These are phyloP conservation scores for Amphiprion ocellaris DNA, from an alignment of 2,113 vertebrate genomes.

Conservation along the genomic window DNA sequence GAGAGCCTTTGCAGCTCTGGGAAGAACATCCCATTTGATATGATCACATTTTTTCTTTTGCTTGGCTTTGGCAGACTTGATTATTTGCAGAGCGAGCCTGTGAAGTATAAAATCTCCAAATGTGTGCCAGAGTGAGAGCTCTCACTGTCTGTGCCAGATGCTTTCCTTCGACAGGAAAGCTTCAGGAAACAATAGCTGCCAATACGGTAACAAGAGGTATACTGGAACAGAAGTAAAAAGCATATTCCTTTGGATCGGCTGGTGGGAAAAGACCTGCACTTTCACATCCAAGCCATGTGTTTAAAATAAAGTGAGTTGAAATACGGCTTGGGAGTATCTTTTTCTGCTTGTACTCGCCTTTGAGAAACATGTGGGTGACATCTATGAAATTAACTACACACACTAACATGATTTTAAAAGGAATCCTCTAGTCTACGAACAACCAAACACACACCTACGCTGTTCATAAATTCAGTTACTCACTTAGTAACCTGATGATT, in stretches of 20 bases:
- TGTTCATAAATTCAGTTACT: constrained; percentile 8
- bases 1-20: not conserved
- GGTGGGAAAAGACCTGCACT: constrained; percentile 35
- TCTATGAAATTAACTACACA: not conserved
- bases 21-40: constrained; percentile 5
- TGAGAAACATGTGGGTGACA: constrained; percentile 4
- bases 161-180: constrained; percentile 68
- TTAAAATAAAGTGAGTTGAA: constrained; percentile 2
- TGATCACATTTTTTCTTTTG: constrained; percentile 6
- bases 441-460: constrained; percentile 4
- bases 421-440: not conserved
- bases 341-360: not conserved
- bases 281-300: constrained; percentile 12
- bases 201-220: constrained; percentile 46
- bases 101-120: constrained; percentile 36
- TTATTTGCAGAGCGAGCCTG: constrained; percentile 31
- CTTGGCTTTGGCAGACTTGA: constrained; percentile 24
- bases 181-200: constrained; percentile 69
- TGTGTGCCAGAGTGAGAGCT: constrained; percentile 40
- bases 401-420: not conserved
- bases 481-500: constrained; percentile 19
- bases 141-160: constrained; percentile 65
- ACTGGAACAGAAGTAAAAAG: constrained; percentile 37
- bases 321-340: not conserved
- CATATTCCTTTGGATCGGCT: not conserved